Percentiles rank a stretch among this genome's conserved stretches.
Evolutionary conservation across 92 coral and sea anemone species (phyloP).

Genomic region (Epizoanthus illoricatus): DNA sequence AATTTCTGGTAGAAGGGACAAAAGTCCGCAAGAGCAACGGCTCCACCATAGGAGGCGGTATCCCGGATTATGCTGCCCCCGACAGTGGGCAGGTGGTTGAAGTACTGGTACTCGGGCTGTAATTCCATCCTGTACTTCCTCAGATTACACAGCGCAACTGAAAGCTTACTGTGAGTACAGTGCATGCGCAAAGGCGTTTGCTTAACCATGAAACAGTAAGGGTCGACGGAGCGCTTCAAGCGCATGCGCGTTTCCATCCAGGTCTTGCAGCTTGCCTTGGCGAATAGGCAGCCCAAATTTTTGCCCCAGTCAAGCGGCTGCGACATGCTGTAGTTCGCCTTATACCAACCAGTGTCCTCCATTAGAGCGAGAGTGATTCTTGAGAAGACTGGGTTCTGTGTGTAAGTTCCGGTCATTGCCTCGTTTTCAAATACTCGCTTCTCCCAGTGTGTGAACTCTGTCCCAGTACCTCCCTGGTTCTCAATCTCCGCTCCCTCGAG

Average conservation of each 20-base stretch:
- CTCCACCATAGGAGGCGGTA: slow-evolving; percentile 89
- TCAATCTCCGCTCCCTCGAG: slow-evolving; percentile 98
- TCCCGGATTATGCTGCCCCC: slow-evolving; percentile 64
- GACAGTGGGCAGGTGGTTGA: slow-evolving; percentile 74
- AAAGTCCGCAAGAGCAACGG: slow-evolving; percentile 92
- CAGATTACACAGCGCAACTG: slow-evolving; percentile 92
- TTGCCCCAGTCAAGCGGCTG: slow-evolving; percentile 96
- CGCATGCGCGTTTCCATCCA: slow-evolving; percentile 90
- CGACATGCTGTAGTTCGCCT: slow-evolving; percentile 87
- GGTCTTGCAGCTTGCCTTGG: slow-evolving; percentile 90
- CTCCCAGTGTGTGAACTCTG: slow-evolving; percentile 97
- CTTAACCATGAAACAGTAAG: slow-evolving; percentile 86
- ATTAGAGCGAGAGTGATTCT: slow-evolving; percentile 89
- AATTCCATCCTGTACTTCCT: slow-evolving; percentile 65
- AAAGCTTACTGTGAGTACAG: slow-evolving; percentile 93
- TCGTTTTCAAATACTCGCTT: slow-evolving; percentile 97
- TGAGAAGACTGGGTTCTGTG: slow-evolving; percentile 97
- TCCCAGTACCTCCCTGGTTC: slow-evolving; percentile 94
- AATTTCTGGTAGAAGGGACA: slow-evolving; percentile 98
- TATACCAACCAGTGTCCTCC: slow-evolving; percentile 99
- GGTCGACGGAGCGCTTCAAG: slow-evolving; percentile 62
- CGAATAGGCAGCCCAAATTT: slow-evolving; percentile 83
- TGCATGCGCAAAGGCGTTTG: slow-evolving; percentile 90
- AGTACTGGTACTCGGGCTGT: slow-evolving; percentile 88
- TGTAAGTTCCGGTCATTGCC: slow-evolving; percentile 99